Evolutionary conservation across 2,797 vertebrate species (phyloP).

Genomic region (Emys orbicularis): DNA sequence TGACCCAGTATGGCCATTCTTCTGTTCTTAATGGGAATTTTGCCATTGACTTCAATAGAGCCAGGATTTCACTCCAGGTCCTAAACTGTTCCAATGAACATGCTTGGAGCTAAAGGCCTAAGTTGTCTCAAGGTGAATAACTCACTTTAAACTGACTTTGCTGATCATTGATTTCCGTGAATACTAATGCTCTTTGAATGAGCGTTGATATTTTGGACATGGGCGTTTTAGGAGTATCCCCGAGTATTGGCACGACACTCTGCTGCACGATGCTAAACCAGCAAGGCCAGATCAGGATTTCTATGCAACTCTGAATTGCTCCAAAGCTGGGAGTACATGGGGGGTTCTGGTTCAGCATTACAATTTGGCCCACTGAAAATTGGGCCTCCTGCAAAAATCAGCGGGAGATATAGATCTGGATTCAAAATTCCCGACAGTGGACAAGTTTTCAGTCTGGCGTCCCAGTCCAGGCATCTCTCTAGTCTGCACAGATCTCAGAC

Average conservation of each 20-base stretch:
- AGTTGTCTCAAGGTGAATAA: no score
- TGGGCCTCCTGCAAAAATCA: neutral
- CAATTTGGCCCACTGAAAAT: neutral
- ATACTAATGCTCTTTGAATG: no score
- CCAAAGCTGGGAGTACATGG: neutral
- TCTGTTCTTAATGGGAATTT: neutral
- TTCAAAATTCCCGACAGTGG: neutral
- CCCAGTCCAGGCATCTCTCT: neutral
- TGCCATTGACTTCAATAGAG: neutral
- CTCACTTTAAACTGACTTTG: no score
- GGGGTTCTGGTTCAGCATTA: neutral
- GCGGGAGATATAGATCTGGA: accelerated
- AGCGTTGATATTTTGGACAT: no score
- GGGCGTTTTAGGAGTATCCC: neutral
- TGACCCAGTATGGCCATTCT: no score
- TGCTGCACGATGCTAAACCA: no score
- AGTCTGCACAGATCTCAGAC: neutral
- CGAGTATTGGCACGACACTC: neutral
- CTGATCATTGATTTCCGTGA: no score
- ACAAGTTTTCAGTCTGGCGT: constrained; percentile 2
- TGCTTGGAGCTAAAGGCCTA: no score
- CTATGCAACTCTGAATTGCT: neutral
- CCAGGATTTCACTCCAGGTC: neutral
- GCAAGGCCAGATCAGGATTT: accelerated
- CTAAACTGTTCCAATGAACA: no score